Percentiles rank a stretch among this genome's conserved stretches.
phyloP scores from a whole-genome alignment of 2,888 invertebrate species.

The Drosophila pegasa region DNA sequence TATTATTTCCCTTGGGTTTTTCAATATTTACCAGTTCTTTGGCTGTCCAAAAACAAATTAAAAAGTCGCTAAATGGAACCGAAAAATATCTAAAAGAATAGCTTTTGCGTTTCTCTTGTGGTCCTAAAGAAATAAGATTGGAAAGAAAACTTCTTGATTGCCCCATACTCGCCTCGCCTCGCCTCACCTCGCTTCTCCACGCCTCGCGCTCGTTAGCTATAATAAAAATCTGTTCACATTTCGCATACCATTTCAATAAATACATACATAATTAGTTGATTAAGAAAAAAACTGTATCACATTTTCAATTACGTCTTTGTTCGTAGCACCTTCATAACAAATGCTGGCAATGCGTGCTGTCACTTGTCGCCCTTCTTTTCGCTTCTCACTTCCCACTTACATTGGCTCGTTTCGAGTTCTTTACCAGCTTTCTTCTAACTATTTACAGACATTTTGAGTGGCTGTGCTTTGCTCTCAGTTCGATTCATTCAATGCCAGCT shows the following conservation, averaged over 20 bases:
- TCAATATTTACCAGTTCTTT: conserved; percentile 19
- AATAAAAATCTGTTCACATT: conserved; percentile 5
- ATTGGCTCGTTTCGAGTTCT: neutral
- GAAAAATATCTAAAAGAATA: conserved; percentile 17
- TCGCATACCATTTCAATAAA: conserved; percentile 62
- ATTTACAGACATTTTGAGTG: conserved; percentile 56
- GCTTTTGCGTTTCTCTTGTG: neutral
- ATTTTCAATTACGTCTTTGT: conserved; percentile 85
- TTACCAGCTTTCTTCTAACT: conserved; percentile 34
- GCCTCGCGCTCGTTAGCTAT: neutral
- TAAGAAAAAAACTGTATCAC: conserved; percentile 84
- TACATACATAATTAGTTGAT: conserved; percentile 65
- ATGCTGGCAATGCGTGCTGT: conserved; percentile 51
- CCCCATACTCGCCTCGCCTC: neutral
- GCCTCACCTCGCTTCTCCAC: neutral
- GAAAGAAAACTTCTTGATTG: conserved; percentile 17
- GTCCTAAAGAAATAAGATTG: conserved; percentile 12
- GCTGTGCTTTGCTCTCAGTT: conserved; percentile 21
- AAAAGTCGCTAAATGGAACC: conserved; percentile 37
- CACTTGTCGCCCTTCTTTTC: conserved; percentile 3
- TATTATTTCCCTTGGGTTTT: conserved; percentile 9
- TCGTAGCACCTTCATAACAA: conserved; percentile 84
- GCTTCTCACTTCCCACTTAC: conserved; percentile 2
- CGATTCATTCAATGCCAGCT: conserved; percentile 13
- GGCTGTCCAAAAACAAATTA: conserved; percentile 34